phyloP scores from a whole-genome alignment of 92 coral and sea anemone genomes.

The Phenganax stokvisi region DNA sequence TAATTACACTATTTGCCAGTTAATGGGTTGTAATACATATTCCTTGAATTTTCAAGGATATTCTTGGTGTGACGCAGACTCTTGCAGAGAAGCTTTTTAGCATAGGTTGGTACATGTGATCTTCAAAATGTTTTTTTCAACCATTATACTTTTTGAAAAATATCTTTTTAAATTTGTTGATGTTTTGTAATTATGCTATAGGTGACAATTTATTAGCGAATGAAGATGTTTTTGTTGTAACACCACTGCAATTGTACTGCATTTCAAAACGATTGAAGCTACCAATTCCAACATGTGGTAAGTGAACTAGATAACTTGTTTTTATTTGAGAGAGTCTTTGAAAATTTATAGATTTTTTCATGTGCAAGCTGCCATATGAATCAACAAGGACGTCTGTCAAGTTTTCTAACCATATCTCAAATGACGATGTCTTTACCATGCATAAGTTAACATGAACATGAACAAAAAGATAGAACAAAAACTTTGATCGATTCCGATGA shows the following conservation, averaged over 20 bases:
- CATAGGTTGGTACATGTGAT: constrained; percentile 44
- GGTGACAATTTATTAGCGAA: constrained; percentile 73
- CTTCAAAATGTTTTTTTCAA: not conserved
- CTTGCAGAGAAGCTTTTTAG: constrained; percentile 66
- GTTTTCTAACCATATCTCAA: no score
- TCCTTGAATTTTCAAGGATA: constrained; percentile 48
- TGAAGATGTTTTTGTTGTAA: constrained; percentile 56
- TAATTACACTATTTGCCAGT: no score
- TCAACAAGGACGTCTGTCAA: no score
- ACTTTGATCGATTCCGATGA: not conserved
- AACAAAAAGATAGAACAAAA: no score
- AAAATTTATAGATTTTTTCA: no score
- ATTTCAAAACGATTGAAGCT: constrained; percentile 69
- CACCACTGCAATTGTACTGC: constrained; percentile 84
- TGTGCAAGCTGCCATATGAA: no score
- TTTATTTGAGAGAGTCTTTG: no score
- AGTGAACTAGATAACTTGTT: not conserved
- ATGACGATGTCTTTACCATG: not conserved
- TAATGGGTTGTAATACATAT: not conserved
- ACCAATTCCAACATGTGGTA: constrained; percentile 91
- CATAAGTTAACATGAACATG: not conserved
- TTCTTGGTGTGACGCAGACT: constrained; percentile 64
- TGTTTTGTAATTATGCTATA: not conserved
- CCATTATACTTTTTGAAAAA: not conserved
- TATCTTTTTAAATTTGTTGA: no score